Percentiles rank a stretch among this genome's conserved stretches.
Conservation (phyloP, 2,888 invertebrate species). For the Nymphalis polychloros region DNA sequence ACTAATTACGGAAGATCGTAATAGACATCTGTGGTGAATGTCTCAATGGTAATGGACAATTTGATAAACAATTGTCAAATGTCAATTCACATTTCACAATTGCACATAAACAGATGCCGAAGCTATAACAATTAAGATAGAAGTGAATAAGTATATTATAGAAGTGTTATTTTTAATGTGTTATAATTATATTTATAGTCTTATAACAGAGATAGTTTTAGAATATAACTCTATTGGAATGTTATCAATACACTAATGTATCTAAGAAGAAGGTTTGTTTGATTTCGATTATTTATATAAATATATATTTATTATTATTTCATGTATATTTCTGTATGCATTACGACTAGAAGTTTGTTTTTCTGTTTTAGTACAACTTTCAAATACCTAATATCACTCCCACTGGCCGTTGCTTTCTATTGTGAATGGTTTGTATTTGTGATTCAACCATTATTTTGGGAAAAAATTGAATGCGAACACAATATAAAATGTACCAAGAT, state of each 20-base stretch:
- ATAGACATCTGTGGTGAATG: too few species aligned
- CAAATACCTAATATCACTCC: constrained; percentile 59
- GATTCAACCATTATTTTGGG: constrained; percentile 66
- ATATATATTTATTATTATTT: too few species aligned
- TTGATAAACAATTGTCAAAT: too few species aligned
- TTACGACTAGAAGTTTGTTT: neutral
- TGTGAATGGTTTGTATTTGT: constrained; percentile 82
- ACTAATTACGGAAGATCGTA: too few species aligned
- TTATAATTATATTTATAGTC: too few species aligned
- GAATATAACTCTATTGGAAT: neutral
- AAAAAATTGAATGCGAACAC: constrained; percentile 70
- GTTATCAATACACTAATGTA: constrained; percentile 46
- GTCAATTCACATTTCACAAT: too few species aligned
- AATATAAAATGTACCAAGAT: constrained; percentile 82
- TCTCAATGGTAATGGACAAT: too few species aligned
- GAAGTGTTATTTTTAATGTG: too few species aligned
- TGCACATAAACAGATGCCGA: too few species aligned
- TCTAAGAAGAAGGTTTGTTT: constrained; percentile 54
- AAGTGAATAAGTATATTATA: too few species aligned
- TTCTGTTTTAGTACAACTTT: constrained; percentile 50
- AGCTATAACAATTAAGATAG: too few species aligned
- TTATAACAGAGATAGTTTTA: neutral
- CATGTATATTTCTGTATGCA: too few species aligned
- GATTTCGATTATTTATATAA: neutral
- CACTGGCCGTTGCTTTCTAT: constrained; percentile 64